phyloP scores from a whole-genome alignment of 2,888 invertebrate species.

The Arrhopalites spinosus region DNA sequence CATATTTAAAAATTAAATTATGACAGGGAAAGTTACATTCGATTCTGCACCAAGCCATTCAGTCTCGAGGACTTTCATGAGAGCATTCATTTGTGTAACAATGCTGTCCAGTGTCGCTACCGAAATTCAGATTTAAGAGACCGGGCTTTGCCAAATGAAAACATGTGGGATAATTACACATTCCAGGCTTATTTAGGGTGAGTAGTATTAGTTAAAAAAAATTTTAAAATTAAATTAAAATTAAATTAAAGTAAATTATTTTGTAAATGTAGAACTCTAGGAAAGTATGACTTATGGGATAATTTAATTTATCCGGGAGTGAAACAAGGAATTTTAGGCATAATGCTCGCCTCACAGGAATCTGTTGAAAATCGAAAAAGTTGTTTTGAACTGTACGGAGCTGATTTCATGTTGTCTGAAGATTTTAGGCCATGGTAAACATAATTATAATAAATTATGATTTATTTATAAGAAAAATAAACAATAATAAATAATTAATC shows the following conservation, averaged over 20 bases:
- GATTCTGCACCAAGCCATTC: constrained; percentile 90
- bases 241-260: not conserved
- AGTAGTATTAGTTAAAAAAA: not conserved
- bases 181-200: constrained; percentile 69
- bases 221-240: not conserved
- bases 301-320: constrained; percentile 79
- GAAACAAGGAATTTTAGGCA: constrained; percentile 74
- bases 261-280: constrained; percentile 8
- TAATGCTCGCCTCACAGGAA: constrained; percentile 70
- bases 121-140: constrained; percentile 59
- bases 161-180: constrained; percentile 82
- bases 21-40: constrained; percentile 84
- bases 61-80: constrained; percentile 85
- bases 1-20: too few species aligned
- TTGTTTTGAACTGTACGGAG: constrained; percentile 87
- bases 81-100: constrained; percentile 89
- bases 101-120: constrained; percentile 89
- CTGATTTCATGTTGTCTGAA: constrained; percentile 87
- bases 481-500: too few species aligned
- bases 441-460: too few species aligned
- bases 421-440: constrained; percentile 76
- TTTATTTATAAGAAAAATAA: too few species aligned
- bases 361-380: constrained; percentile 66
- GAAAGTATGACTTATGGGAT: constrained; percentile 22
- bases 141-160: constrained; percentile 70